Percentiles rank a stretch among this genome's conserved stretches.
Evolutionary conservation across 2,113 vertebrate species (phyloP).

Genomic region (Malurus cyaneus): DNA sequence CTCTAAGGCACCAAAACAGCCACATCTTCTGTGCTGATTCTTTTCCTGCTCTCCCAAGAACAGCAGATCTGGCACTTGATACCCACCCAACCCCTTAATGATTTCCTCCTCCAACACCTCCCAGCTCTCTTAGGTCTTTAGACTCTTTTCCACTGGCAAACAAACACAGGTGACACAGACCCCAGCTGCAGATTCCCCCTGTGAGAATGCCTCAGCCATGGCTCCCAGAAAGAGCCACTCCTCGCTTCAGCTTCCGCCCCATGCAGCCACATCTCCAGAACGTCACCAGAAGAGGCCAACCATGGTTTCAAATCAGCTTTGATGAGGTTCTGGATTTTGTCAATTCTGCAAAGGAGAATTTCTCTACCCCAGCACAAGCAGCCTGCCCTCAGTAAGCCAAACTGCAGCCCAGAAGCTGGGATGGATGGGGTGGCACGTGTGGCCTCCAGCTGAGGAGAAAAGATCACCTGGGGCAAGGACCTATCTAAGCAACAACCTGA

Average conservation of each 20-base stretch:
- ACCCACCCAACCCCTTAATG: not conserved
- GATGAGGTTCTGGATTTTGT: not conserved
- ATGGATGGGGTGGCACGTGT: not conserved
- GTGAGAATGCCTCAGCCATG: accelerated
- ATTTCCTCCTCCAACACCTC: not conserved
- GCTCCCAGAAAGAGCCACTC: not conserved
- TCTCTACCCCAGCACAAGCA: not conserved
- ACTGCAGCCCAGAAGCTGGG: not conserved
- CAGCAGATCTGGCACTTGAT: not conserved
- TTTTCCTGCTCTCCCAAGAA: not conserved
- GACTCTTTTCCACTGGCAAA: not conserved
- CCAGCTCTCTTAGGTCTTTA: not conserved
- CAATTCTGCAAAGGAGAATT: not conserved
- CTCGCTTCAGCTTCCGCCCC: not conserved
- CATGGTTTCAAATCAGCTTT: not conserved
- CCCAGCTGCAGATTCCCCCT: accelerated
- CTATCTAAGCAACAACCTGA: not conserved
- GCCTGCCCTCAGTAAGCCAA: not conserved
- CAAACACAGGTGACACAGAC: not conserved
- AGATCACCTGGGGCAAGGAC: not conserved
- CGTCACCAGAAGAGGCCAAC: not conserved
- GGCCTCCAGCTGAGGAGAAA: not conserved
- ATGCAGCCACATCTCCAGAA: not conserved
- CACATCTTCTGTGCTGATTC: not conserved
- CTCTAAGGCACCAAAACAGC: not conserved